Percentiles rank a stretch among this genome's conserved stretches.
These are phyloP conservation scores for Pterobdella sp. DNA, from an alignment of 2,888 invertebrate genomes.

Conservation along the genomic window DNA sequence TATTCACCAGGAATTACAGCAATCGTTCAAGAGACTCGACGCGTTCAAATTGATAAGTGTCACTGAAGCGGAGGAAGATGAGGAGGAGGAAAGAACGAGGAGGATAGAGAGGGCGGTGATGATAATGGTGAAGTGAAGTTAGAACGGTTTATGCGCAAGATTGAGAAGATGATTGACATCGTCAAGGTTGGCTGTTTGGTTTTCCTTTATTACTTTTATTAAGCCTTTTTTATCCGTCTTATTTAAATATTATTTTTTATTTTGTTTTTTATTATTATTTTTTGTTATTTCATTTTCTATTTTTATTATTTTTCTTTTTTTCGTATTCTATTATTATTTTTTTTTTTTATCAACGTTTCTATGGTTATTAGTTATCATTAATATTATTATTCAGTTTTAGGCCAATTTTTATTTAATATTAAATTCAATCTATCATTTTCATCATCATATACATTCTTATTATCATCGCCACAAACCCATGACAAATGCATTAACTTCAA, in stretches of 20 bases:
- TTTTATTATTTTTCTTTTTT: too few species aligned
- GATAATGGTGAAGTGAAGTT: not conserved
- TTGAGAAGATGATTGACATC: conserved; percentile 5
- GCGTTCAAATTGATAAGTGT: conserved; percentile 11
- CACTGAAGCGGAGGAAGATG: not conserved
- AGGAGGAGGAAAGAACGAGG: conserved; percentile 20
- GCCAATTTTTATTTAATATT: too few species aligned
- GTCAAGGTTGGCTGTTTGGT: not conserved
- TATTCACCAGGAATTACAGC: not conserved
- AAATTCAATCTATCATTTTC: too few species aligned
- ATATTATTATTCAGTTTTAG: too few species aligned
- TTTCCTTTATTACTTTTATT: not conserved
- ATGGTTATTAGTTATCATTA: too few species aligned
- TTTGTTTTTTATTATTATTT: not conserved
- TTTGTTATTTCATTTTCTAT: not conserved
- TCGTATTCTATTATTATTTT: too few species aligned
- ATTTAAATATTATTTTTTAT: not conserved
- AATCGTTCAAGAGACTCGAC: not conserved
- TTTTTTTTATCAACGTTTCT: too few species aligned
- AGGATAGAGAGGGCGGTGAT: conserved; percentile 17
- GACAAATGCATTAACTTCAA: not conserved
- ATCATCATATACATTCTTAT: not conserved
- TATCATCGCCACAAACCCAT: not conserved
- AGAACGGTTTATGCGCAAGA: not conserved
- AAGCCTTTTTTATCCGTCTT: not conserved